Base-by-base conservation (phyloP, 2,113 vertebrate species). In the Heptranchias perlo region DNA sequence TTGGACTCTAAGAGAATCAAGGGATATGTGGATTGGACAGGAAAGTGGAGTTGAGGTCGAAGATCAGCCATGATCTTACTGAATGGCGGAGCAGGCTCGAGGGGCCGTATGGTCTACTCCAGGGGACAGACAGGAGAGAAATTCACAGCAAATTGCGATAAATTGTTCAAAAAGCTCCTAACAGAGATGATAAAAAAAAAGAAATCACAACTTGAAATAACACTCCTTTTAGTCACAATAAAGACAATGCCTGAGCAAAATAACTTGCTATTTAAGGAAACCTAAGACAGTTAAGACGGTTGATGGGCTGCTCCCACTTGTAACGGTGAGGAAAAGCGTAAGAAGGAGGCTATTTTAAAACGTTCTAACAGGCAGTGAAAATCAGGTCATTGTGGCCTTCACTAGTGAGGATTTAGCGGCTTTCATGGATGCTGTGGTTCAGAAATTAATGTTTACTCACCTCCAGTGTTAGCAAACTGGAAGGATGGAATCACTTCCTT, bases 401-500 rank as follows among this genome's bases (percentile, higher is more conserved):
- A 31, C 4, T 47, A 44, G 44, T 14, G 21, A 35, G 58, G 39
- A 95, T 8, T 39, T 58, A 58, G 78, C 35, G 25, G 61, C 54
- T 84, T 84, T 84, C 78, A 86, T 54, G 44, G n/a, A 84, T n/a
- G 35, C 76, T n/a, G 28, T 44, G 73, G 54, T 44, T 61, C 94
- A 97, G 97, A 98, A 98, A 97, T 97, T 97, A 97, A 96, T 97
- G 97, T 97, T 97, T 97, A 97, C 28, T 47, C 96, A 97, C 97
- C 96, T 97, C 95, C 96, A 96, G 96, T 96, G 96, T 96, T 97
- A 97, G 97, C 96, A 97, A 97, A 96, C 96, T 96, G 97, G 96
- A 96, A 11, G 94, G 97, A 97, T 97, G 97, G 96, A 96, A 97
- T 97, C 97, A 96, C 96, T 98, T 98, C 98, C 97, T 98, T 97